phyloP scores from a whole-genome alignment of 2,888 invertebrate genomes.

The Sarcophaga subvicina region DNA sequence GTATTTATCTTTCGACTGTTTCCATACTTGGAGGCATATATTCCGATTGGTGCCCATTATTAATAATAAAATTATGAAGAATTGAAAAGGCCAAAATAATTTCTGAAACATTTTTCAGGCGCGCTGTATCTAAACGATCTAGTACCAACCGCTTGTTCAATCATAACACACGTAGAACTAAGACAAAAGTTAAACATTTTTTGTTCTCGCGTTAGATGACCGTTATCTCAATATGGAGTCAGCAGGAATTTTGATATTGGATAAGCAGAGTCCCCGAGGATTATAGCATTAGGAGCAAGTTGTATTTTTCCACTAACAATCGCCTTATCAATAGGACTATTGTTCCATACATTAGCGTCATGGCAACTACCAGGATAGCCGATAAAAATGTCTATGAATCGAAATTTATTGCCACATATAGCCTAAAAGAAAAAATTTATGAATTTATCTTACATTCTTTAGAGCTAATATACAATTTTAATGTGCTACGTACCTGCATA shows the following conservation, averaged over 20 bases:
- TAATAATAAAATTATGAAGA: conserved; percentile 14
- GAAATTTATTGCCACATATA: conserved; percentile 23
- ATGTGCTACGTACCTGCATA: no score
- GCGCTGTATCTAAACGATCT: not conserved
- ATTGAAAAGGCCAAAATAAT: conserved; percentile 10
- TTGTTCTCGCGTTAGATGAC: no score
- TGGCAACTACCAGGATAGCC: conserved; percentile 25
- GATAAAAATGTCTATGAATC: conserved; percentile 27
- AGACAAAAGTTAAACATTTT: conserved; percentile 27
- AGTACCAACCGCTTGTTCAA: conserved; percentile 24
- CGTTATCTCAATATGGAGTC: conserved; percentile 46
- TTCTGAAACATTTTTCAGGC: conserved; percentile 2
- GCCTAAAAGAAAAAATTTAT: not conserved
- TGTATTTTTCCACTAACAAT: not conserved
- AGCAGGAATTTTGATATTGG: conserved; percentile 54
- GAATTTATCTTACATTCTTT: no score
- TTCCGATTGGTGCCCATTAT: not conserved
- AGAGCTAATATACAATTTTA: no score
- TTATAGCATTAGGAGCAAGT: conserved; percentile 9
- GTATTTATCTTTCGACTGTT: not conserved
- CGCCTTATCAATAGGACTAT: conserved; percentile 31
- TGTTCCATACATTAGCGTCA: conserved; percentile 17
- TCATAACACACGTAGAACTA: conserved; percentile 16
- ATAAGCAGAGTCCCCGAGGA: conserved; percentile 54
- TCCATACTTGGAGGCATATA: conserved; percentile 22